Percentiles rank a stretch among this genome's conserved stretches.
Evolutionary conservation across 1,140 invertebrate species (phyloP).

Genomic region (Orius insidiosus): DNA sequence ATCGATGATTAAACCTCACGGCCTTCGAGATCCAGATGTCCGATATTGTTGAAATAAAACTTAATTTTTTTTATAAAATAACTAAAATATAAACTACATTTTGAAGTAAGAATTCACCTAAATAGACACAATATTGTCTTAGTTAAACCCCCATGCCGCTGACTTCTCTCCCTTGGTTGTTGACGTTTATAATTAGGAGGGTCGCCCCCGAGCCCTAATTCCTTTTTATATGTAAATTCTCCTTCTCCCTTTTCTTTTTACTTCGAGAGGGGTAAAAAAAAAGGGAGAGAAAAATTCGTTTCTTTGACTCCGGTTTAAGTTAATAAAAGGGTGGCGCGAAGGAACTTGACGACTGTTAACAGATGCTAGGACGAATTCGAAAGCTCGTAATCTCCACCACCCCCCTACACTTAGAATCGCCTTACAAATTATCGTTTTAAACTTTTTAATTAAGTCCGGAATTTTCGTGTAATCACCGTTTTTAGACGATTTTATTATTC

Average conservation of each 20-base stretch:
- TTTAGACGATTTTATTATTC: too few species aligned
- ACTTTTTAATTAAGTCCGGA: neutral
- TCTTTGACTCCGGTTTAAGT: neutral
- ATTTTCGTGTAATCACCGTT: too few species aligned
- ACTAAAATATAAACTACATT: too few species aligned
- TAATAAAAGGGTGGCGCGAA: conserved; percentile 3
- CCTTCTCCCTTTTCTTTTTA: conserved; percentile 12
- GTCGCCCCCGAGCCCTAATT: conserved; percentile 9
- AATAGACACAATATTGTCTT: conserved; percentile 2
- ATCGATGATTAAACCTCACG: too few species aligned
- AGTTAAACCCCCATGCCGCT: conserved; percentile 11
- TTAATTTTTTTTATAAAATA: too few species aligned
- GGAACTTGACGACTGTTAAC: conserved; percentile 11
- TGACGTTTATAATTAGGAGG: conserved; percentile 21
- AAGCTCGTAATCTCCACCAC: conserved; percentile 14
- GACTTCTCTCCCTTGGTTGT: conserved; percentile 19
- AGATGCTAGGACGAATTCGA: too few species aligned
- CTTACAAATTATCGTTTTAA: neutral
- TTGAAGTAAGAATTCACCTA: too few species aligned
- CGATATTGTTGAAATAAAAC: too few species aligned
- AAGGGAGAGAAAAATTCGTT: too few species aligned
- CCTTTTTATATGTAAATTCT: conserved; percentile 12
- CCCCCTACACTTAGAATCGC: too few species aligned
- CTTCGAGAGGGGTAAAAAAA: neutral
- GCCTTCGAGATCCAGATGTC: too few species aligned